These are phyloP conservation scores for Orthosia cruda DNA, from an alignment of 2,888 invertebrate species.

Conservation along the genomic window DNA sequence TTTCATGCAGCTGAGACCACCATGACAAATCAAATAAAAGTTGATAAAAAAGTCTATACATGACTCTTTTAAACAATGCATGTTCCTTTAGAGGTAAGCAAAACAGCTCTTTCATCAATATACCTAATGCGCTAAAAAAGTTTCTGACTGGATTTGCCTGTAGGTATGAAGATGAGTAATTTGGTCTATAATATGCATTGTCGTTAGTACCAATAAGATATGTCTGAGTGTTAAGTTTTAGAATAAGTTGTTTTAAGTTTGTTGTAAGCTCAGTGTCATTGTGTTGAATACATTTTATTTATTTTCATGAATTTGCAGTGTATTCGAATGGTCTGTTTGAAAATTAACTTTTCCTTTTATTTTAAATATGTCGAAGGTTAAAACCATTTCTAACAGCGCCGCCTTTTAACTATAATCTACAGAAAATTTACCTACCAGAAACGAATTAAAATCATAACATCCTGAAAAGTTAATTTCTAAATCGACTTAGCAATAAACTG, in stretches of 20 bases:
- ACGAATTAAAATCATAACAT: background rate
- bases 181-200: slow-evolving; percentile 43
- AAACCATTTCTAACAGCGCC: background rate
- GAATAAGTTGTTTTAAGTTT: slow-evolving; percentile 60
- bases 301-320: slow-evolving; percentile 21
- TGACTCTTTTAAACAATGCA: slow-evolving; percentile 44
- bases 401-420: background rate
- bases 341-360: background rate
- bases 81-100: slow-evolving; percentile 59
- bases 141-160: slow-evolving; percentile 25
- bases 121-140: slow-evolving; percentile 20
- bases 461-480: slow-evolving; percentile 3
- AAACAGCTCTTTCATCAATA: slow-evolving; percentile 19
- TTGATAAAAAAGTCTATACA: slow-evolving; percentile 26
- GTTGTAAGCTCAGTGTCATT: slow-evolving; percentile 41
- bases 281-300: slow-evolving; percentile 60
- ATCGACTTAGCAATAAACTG: slow-evolving; percentile 1
- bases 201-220: slow-evolving; percentile 64
- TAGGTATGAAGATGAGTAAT: background rate
- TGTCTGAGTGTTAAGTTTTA: slow-evolving; percentile 65
- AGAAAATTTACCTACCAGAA: background rate
- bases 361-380: no score
- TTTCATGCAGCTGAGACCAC: slow-evolving; percentile 17
- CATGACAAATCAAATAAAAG: slow-evolving; percentile 9
- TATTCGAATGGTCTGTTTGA: background rate